phyloP scores from a whole-genome alignment of 37 sponge, comb jelly and placozoan genomes.

The Halichondria panicea region DNA sequence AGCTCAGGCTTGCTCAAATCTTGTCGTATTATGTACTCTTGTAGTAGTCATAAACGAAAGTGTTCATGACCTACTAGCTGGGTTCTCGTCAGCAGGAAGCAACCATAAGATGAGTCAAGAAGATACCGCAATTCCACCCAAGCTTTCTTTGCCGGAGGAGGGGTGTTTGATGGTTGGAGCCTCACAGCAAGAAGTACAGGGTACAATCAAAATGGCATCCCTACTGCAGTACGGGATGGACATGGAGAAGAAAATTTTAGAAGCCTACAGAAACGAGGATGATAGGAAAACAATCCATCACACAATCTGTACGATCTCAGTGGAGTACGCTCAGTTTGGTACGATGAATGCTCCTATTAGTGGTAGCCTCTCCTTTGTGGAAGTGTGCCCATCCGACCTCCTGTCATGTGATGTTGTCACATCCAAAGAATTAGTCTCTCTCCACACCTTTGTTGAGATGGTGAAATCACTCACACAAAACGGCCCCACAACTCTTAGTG shows the following conservation, averaged over 20 bases:
- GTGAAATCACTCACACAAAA: constrained; percentile 25
- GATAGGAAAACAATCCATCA: constrained; percentile 17
- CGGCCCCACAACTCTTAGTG: neutral
- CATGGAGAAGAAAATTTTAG: constrained; percentile 11
- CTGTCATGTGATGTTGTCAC: neutral
- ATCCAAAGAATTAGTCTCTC: constrained; percentile 8
- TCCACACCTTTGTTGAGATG: constrained; percentile 18
- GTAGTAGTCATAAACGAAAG: constrained; percentile 47
- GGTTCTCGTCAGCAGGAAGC: neutral
- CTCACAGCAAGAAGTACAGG: constrained; percentile 16
- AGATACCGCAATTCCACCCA: constrained; percentile 3
- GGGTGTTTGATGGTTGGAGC: neutral
- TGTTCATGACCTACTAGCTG: constrained; percentile 48
- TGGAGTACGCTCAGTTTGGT: constrained; percentile 74
- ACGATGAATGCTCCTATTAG: constrained; percentile 70
- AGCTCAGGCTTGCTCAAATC: constrained; percentile 19
- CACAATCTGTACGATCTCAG: constrained; percentile 55
- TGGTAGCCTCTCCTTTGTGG: constrained; percentile 66
- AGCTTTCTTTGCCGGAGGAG: constrained; percentile 3
- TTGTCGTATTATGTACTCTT: constrained; percentile 65
- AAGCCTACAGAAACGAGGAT: neutral
- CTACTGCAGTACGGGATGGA: constrained; percentile 35
- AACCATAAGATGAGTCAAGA: neutral
- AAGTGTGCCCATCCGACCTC: constrained; percentile 13
- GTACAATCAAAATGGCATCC: constrained; percentile 9